phyloP scores from a whole-genome alignment of 2,113 vertebrate genomes.

The Ammospiza caudacuta region DNA sequence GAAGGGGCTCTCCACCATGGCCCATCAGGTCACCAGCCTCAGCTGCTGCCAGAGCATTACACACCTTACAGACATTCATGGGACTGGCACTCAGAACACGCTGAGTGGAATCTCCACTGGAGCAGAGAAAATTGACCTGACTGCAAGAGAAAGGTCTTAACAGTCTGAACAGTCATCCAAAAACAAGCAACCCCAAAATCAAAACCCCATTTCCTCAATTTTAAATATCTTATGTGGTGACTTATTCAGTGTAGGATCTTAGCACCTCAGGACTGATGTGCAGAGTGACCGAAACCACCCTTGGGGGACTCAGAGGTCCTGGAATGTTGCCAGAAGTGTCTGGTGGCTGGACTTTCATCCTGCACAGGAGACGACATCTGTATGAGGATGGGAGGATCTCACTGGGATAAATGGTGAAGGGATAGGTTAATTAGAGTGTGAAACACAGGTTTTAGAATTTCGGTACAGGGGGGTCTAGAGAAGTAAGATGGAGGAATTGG shows the following conservation, averaged over 20 bases:
- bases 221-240: background rate
- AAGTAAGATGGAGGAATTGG: too few species aligned
- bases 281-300: too few species aligned
- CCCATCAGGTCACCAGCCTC: background rate
- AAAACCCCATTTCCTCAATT: background rate
- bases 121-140: background rate
- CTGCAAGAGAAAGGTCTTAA: background rate
- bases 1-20: background rate
- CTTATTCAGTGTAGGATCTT: background rate
- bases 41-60: background rate
- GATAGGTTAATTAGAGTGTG: too few species aligned
- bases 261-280: too few species aligned
- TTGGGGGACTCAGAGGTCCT: too few species aligned
- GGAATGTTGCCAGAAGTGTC: too few species aligned
- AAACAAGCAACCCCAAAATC: background rate
- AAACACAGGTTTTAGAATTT: too few species aligned
- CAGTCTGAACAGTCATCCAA: background rate
- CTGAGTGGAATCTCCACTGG: background rate
- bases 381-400: too few species aligned
- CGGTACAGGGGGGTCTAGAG: too few species aligned
- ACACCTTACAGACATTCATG: fast-evolving
- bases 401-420: too few species aligned
- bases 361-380: too few species aligned
- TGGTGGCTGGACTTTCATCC: too few species aligned
- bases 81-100: background rate